A percentile compares a stretch with the other conserved stretches of the same genome.
These are phyloP conservation scores for Cladorhizidae sp. DNA, from an alignment of 37 sponge, comb jelly and placozoan genomes.

Conservation along the genomic window DNA sequence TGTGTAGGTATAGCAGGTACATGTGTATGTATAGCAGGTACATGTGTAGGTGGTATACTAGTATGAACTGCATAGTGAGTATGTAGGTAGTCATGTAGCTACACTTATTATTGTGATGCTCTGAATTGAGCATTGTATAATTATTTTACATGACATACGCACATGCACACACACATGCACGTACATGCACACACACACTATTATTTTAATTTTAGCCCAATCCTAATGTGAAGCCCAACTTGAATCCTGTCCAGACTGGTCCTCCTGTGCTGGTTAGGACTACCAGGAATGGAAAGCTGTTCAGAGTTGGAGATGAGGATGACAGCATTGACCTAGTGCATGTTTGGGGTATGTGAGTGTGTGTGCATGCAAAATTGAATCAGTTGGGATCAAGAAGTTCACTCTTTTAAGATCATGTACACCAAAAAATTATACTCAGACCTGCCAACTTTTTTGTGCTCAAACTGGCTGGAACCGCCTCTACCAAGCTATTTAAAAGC, in stretches of 20 bases:
- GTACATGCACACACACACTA: background rate
- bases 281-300: constrained; percentile 77
- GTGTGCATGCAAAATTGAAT: no score
- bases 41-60: no score
- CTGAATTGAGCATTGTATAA: background rate
- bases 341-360: constrained; percentile 93
- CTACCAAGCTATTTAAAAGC: no score
- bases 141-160: no score
- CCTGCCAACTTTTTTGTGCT: background rate
- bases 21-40: no score
- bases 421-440: background rate
- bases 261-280: constrained; percentile 66
- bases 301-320: constrained; percentile 72
- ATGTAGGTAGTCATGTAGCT: no score
- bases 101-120: background rate
- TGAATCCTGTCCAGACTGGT: constrained; percentile 65
- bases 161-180: background rate
- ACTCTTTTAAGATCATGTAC: background rate
- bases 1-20: no score
- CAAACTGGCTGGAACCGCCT: no score
- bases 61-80: no score
- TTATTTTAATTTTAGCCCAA: constrained; percentile 54
- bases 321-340: constrained; percentile 73
- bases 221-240: constrained; percentile 82
- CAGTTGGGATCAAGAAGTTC: no score